A percentile compares a stretch with the other conserved stretches of the same genome.
Evolutionary conservation across 92 coral and sea anemone species (phyloP).

Genomic region (Desmophyllum pertusum): DNA sequence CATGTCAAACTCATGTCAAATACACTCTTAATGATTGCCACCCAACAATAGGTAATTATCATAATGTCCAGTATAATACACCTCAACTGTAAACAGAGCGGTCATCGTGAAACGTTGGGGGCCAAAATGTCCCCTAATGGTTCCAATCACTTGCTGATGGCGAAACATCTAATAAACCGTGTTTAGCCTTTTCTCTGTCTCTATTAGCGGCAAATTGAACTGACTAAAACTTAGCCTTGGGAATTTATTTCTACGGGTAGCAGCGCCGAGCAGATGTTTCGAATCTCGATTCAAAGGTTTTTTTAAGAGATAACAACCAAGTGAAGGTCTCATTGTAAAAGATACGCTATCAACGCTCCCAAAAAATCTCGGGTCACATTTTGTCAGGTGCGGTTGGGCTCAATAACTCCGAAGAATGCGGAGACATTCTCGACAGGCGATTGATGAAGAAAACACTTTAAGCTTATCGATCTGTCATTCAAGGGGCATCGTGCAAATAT

Average conservation of each 20-base stretch:
- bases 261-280: slow-evolving; percentile 22
- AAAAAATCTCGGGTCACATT: slow-evolving; percentile 18
- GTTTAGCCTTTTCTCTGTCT: background rate
- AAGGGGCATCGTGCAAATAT: slow-evolving; percentile 36
- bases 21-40: slow-evolving; percentile 57
- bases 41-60: slow-evolving; percentile 74
- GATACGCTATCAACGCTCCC: slow-evolving; percentile 30
- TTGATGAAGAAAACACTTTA: slow-evolving; percentile 41
- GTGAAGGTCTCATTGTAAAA: slow-evolving; percentile 34
- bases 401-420: slow-evolving; percentile 41
- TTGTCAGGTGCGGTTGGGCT: slow-evolving; percentile 34
- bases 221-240: background rate
- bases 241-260: background rate
- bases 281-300: slow-evolving; percentile 24
- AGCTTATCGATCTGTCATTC: slow-evolving; percentile 49
- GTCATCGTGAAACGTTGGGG: slow-evolving; percentile 24
- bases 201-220: background rate
- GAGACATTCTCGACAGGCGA: slow-evolving; percentile 38
- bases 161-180: slow-evolving; percentile 1
- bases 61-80: slow-evolving; percentile 38
- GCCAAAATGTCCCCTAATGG: background rate
- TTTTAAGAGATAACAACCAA: slow-evolving; percentile 24
- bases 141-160: slow-evolving; percentile 6
- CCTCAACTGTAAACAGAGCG: slow-evolving; percentile 40
- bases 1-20: slow-evolving; percentile 58